Evolutionary conservation across 2,113 vertebrate genomes (phyloP).

Genomic region (Rafetus swinhoei): DNA sequence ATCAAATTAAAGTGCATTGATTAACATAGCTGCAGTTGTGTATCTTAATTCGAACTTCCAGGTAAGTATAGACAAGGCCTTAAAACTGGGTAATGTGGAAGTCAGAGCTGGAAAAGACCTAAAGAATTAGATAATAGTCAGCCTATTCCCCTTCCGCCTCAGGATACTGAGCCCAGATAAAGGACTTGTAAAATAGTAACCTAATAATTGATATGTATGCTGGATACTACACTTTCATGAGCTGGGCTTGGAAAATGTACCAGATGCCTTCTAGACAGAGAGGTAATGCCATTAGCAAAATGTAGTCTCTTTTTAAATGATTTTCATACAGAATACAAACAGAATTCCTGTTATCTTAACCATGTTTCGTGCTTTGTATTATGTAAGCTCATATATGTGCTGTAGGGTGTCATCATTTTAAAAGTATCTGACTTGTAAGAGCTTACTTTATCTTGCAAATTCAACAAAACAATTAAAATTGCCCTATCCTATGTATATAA

Average conservation of each 20-base stretch:
- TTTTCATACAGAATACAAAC: conserved; percentile 9
- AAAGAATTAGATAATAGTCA: not conserved
- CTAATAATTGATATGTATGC: not conserved
- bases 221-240: not conserved
- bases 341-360: conserved; percentile 35
- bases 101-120: not conserved
- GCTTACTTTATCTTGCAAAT: conserved; percentile 35
- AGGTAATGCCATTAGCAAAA: conserved; percentile 17
- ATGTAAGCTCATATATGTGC: conserved; percentile 27
- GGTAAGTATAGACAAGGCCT: no score
- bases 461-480: conserved; percentile 4
- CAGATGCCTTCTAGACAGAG: not conserved
- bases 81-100: not conserved
- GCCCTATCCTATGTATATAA: conserved; percentile 23
- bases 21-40: no score
- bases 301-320: not conserved
- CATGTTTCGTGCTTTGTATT: not conserved
- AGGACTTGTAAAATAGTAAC: conserved; percentile 36
- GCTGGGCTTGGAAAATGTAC: not conserved
- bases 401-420: conserved; percentile 19
- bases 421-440: conserved; percentile 36
- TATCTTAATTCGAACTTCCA: no score
- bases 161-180: not conserved
- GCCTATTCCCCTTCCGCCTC: not conserved
- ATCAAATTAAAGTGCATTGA: no score